Percentiles rank a stretch among this genome's conserved stretches.
phyloP scores from a whole-genome alignment of 2,888 invertebrate genomes.

The Platycnemis pennipes region DNA sequence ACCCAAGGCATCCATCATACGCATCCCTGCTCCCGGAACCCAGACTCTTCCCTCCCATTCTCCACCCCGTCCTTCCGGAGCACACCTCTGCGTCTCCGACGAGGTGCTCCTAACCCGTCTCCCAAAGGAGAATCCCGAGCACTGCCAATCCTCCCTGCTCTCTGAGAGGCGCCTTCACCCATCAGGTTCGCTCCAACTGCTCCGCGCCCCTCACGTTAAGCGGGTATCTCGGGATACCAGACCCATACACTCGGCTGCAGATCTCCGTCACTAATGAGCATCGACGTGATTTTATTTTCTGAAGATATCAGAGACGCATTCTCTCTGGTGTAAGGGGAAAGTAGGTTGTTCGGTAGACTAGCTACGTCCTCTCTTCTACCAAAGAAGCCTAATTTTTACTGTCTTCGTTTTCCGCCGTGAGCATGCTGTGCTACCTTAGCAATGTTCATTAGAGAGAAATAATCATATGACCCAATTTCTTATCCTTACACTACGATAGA shows the following conservation, averaged over 20 bases:
- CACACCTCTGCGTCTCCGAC: background rate
- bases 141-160: background rate
- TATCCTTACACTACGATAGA: too few species aligned
- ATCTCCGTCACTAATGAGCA: background rate
- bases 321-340: too few species aligned
- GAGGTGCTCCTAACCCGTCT: background rate
- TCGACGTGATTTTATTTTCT: background rate
- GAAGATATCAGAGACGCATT: too few species aligned
- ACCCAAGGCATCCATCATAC: slow-evolving; percentile 63
- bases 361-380: too few species aligned
- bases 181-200: background rate
- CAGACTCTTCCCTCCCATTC: background rate
- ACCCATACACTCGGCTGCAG: background rate
- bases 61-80: background rate
- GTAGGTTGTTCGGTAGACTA: too few species aligned
- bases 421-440: too few species aligned
- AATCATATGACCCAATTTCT: too few species aligned
- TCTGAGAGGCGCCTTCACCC: background rate
- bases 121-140: background rate
- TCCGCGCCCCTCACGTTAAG: background rate
- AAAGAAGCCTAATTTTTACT: too few species aligned
- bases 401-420: too few species aligned
- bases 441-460: too few species aligned
- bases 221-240: background rate
- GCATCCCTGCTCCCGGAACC: background rate